Evolutionary conservation across 2,888 invertebrate species (phyloP), one percentile per base, ranked within the genome.

Genomic region (Acanthosepion lycidas): DNA sequence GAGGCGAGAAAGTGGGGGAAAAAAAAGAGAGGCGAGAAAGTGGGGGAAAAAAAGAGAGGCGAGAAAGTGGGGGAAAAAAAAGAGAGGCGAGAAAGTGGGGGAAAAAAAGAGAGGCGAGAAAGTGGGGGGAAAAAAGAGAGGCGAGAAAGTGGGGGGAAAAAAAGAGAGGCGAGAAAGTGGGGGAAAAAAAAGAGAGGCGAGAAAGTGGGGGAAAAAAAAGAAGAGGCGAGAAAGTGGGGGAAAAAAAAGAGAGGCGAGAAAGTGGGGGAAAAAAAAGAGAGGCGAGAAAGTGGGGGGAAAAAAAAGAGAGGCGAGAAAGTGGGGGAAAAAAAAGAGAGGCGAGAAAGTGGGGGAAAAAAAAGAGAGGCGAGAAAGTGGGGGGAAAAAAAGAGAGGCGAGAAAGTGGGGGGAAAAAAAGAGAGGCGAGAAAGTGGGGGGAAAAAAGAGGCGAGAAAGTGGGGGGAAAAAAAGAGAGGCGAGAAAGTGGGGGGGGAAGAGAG

Each of bases 1-100:
- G 28, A 28, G n/a, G n/a, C 5, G 0, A 3, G n/a, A n/a, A n/a
- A 8, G 15, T 3, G 12, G 1, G n/a, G 15, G 15, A n/a, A 6
- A 8, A 0, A 8, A 8, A 28, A 12, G 64, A 12, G 28, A 28
- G n/a, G n/a, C 6, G 0, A 26, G 28, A 12, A n/a, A 78, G 78
- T 8, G 78, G 1, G 12, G 9, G n/a, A 6, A 28, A 12, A 1
- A 12, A 12, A n/a, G 4, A 42, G 42, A 42, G n/a, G n/a, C 42
- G 1, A 42, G 42, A 28, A 28, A 28, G 28, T 4, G 28, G 1
- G 8, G 28, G 42, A n/a, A 2, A 42, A 0, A 6, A 28, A 12
- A 28, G 28, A 12, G 26, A 12, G n/a, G n/a, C 5, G 1, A 28
- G 12, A 28, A 28, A 9, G 42, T n/a, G n/a, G n/a, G n/a, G n/a